These are phyloP conservation scores for Hydractinia echinata DNA, from an alignment of 30 jellyfish, hydroid and myxozoan species.

Conservation along the genomic window DNA sequence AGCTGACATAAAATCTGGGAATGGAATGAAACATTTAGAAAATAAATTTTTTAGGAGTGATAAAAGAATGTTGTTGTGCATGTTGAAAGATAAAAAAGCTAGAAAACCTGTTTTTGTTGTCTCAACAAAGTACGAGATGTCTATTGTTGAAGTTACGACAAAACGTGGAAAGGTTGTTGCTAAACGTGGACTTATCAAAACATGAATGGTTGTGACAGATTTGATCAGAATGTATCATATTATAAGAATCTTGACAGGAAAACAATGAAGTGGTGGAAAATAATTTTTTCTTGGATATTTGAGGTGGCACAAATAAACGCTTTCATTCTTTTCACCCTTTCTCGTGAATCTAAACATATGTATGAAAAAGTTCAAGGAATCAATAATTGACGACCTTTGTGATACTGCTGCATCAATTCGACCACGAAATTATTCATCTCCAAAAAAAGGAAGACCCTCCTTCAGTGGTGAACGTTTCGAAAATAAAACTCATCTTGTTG, in stretches of 20 bases:
- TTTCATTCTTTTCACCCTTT: not conserved
- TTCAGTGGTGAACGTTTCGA: no score
- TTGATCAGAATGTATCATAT: conserved; percentile 33
- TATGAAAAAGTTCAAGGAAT: no score
- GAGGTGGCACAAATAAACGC: conserved; percentile 22
- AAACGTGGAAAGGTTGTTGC: not conserved
- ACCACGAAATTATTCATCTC: no score
- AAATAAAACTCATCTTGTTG: no score
- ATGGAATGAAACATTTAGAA: not conserved
- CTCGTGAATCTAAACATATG: no score
- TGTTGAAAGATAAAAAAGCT: conserved; percentile 34
- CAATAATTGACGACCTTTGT: no score
- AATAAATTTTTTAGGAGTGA: not conserved
- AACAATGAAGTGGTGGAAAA: conserved; percentile 21
- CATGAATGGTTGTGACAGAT: conserved; percentile 25
- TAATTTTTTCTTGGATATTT: not conserved
- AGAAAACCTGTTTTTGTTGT: conserved; percentile 37
- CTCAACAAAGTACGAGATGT: not conserved
- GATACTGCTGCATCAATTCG: no score
- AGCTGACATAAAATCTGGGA: not conserved
- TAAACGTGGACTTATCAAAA: not conserved
- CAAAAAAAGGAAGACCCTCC: no score
- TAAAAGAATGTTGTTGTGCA: not conserved
- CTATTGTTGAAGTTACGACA: not conserved
- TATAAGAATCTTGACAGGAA: conserved; percentile 1